Base-by-base conservation (phyloP, 2,888 invertebrate species). In the Noctua pronuba region DNA sequence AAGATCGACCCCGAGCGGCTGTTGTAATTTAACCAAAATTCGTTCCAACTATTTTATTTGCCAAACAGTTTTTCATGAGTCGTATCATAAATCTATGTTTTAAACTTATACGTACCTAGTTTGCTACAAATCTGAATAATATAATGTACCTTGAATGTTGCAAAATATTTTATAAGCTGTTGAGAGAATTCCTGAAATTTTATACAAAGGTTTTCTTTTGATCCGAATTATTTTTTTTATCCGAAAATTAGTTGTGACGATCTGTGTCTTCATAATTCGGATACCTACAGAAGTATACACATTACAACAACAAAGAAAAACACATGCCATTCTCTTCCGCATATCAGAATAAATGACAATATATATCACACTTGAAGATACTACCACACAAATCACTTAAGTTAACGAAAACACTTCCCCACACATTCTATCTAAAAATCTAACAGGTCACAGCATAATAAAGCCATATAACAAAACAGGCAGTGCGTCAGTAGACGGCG, bases 381-480 rank as follows among this genome's bases (percentile, higher is more conserved):
- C 68, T 79, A 66, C 10, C 72, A 18, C 73, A 79, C 68, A 87
- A 82, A 82, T 82, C 80, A 82, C 65, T 69, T 46, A 73, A 65
- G 79, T 58, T 62, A 82, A 73, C 67, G 71, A 79, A 83, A 77
- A 75, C 60, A 70, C 60, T 83, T 80, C 75, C 73, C 55, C 66
- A 78, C 75, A 70, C 78, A 49, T 55, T 74, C 55, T 31, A 83
- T 75, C 75, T 80, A 86, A 86, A 78, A 82, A 60, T 62, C 65
- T 84, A 76, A 78, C 84, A 70, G 86, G 79, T 71, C 82, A 71
- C 75, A 75, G 87, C 44, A 87, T 88, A 88, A 86, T 82, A 88
- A 77, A 88, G 67, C 68, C 44, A 78, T 88, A 79, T 78, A 81
- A 78, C 76, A 74, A 80, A 80, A 80, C 82, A 82, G 73, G 58